Percentiles rank a stretch among this genome's conserved stretches.
phyloP scores from a whole-genome alignment of 2,797 vertebrate species.

The Danio jaintianensis region DNA sequence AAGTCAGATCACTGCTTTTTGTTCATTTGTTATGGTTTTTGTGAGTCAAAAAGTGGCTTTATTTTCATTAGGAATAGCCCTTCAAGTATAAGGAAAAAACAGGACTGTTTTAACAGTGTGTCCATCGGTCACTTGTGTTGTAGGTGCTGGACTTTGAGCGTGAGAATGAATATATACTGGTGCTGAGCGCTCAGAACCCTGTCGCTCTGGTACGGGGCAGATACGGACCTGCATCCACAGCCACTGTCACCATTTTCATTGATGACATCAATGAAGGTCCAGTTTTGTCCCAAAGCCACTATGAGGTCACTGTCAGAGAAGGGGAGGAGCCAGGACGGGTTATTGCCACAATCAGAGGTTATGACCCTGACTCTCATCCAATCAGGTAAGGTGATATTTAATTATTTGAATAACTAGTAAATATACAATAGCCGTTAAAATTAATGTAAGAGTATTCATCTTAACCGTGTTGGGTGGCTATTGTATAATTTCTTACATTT shows the following conservation, averaged over 20 bases:
- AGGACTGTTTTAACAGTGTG: background rate
- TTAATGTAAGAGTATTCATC: too few relatives aligned
- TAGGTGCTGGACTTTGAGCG: conserved; percentile 87
- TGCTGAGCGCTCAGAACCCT: conserved; percentile 80
- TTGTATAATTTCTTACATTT: too few relatives aligned
- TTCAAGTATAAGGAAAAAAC: background rate
- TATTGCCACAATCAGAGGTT: conserved; percentile 82
- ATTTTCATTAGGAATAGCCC: background rate
- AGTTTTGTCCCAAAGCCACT: conserved; percentile 79
- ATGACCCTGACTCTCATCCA: conserved; percentile 79
- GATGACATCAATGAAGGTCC: conserved; percentile 81
- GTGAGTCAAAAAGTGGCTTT: background rate
- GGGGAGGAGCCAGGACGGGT: conserved; percentile 80
- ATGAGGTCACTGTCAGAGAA: conserved; percentile 82
- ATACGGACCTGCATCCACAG: conserved; percentile 82
- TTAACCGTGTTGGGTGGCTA: too few relatives aligned
- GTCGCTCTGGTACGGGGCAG: conserved; percentile 80
- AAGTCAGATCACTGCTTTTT: background rate
- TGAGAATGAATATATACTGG: conserved; percentile 81
- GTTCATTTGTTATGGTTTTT: background rate
- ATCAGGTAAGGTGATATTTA: conserved; percentile 71
- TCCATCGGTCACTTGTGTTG: conserved; percentile 6
- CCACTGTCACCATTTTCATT: conserved; percentile 83
- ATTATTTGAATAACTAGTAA: background rate
- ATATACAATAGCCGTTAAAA: background rate